A percentile compares a stretch with the other conserved stretches of the same genome.
phyloP scores from a whole-genome alignment of 2,888 invertebrate species.

The Andrena marginata region DNA sequence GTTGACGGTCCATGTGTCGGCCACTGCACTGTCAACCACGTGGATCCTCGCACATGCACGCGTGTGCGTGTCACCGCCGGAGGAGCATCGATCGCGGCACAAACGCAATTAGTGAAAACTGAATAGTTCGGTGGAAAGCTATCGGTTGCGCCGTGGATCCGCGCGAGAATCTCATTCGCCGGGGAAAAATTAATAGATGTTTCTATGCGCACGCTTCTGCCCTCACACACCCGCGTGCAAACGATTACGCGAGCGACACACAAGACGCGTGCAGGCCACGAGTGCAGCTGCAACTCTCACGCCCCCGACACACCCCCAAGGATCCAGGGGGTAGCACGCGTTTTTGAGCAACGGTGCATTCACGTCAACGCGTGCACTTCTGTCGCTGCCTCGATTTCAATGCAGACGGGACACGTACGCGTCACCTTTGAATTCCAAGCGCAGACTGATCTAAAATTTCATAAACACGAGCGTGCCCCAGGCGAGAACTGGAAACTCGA shows the following conservation, averaged over 20 bases:
- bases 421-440: slow-evolving; percentile 4
- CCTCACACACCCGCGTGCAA: neutral
- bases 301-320: slow-evolving; percentile 82
- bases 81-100: slow-evolving; percentile 17
- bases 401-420: neutral
- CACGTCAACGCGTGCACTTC: slow-evolving; percentile 21
- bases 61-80: slow-evolving; percentile 26
- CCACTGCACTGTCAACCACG: neutral
- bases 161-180: neutral
- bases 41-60: neutral
- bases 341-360: slow-evolving; percentile 54
- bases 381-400: neutral
- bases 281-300: slow-evolving; percentile 77
- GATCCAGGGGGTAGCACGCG: slow-evolving; percentile 73
- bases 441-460: neutral
- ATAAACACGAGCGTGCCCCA: neutral
- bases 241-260: slow-evolving; percentile 30
- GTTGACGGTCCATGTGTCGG: neutral
- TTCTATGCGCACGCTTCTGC: neutral
- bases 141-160: neutral
- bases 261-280: slow-evolving; percentile 68
- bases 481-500: no score
- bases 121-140: neutral
- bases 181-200: neutral
- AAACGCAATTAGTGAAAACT: neutral